phyloP scores from a whole-genome alignment of 2,113 vertebrate genomes.

The Mixornis gularis region DNA sequence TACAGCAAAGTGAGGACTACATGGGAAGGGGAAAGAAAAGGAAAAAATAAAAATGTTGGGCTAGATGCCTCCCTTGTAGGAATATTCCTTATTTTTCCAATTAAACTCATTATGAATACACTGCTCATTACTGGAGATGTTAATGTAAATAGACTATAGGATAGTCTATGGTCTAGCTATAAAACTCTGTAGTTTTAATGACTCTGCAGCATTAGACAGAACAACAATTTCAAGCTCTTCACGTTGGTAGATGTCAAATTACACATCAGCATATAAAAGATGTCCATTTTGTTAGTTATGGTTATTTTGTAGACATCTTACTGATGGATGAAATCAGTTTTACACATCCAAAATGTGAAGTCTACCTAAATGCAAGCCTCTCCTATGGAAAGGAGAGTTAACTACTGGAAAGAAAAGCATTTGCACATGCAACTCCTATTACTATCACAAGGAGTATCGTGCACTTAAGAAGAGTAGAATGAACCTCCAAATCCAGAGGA shows the following conservation, averaged over 20 bases:
- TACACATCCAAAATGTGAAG: slow-evolving; percentile 2
- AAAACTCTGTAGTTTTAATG: not conserved
- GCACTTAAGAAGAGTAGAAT: not conserved
- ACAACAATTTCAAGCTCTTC: slow-evolving; percentile 12
- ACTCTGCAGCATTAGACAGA: not conserved
- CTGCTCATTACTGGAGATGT: not conserved
- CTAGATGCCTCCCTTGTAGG: slow-evolving; percentile 26
- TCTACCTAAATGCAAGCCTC: slow-evolving; percentile 19
- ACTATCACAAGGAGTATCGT: slow-evolving; percentile 27
- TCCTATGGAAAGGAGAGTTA: not conserved
- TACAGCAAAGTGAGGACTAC: slow-evolving; percentile 44
- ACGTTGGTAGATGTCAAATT: not conserved
- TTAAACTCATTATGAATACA: not conserved
- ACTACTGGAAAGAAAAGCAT: slow-evolving; percentile 24
- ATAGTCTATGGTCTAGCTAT: not conserved
- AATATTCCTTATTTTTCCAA: slow-evolving; percentile 16
- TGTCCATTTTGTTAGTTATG: not conserved
- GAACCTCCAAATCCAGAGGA: slow-evolving; percentile 10
- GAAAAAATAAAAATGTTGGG: not conserved
- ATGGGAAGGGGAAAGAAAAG: not conserved
- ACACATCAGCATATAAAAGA: not conserved
- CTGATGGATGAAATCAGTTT: not conserved
- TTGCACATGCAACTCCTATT: slow-evolving; percentile 42
- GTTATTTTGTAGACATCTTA: slow-evolving; percentile 6
- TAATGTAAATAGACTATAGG: not conserved